Evolutionary conservation across 1,140 invertebrate genomes (phyloP), one percentile per base, ranked within the genome.

Genomic region (Aradophagus sp.): DNA sequence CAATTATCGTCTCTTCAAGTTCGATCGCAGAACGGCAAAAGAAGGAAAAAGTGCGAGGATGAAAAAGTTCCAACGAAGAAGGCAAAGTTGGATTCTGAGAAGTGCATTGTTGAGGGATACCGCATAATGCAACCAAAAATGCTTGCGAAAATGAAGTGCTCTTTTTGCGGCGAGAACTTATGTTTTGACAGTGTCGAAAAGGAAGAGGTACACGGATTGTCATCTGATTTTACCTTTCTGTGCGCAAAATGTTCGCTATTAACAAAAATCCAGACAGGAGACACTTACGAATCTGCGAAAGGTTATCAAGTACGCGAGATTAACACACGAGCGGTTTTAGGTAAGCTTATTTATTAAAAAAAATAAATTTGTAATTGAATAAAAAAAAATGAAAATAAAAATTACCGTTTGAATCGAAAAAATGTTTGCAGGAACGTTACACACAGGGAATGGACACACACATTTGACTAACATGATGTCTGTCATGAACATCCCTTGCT

Each of bases 91-190:
- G 19, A 35, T 2, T 12, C 20, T 1, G 10, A 13, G 1, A 5
- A 6, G 5, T 1, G 7, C 29, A 11, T 16, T 7, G 15, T 44
- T 14, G 61, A 59, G 14, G 58, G 70, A 8, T 56, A 66, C 23
- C 58, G 63, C 3, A 52, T 67, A 12, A 53, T 56, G 42, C 15
- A 45, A 8, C 36, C 47, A 23, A 16, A 45, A 20, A 12, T 42
- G 2, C 17, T 68, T 2, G 58, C 42, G 2, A 29, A 73, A 48
- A 67, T 73, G 70, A 47, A 50, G 56, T 73, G 59, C 14, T 7
- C 11, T 7, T 17, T 59, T 20, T 73, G 70, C 29, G 35, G 55
- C 15, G 53, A 68, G 29, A 26, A 44, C 19, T 27, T 73, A 31
- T 68, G 45, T n/a, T 67, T 73, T 14, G 36, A 65, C 8, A 47